Percentiles rank a stretch among this genome's conserved stretches.
phyloP scores from a whole-genome alignment of 1,140 invertebrate species.

The Diorhabda sublineata region DNA sequence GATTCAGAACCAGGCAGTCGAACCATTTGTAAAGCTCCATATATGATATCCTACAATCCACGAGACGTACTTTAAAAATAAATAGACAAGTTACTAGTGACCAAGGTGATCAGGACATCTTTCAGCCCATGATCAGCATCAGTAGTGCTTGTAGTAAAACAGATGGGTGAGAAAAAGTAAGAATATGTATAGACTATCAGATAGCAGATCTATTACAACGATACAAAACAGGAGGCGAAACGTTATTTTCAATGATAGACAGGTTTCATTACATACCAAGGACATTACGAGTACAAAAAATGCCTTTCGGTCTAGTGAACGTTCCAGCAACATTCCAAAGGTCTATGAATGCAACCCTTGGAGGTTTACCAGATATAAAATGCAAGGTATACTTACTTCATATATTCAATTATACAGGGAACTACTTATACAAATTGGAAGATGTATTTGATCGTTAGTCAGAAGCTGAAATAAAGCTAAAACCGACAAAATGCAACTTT shows the following conservation, averaged over 20 bases:
- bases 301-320: conserved; percentile 43
- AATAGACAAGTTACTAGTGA: background rate
- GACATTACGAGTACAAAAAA: conserved; percentile 40
- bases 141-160: background rate
- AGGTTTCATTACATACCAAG: conserved; percentile 38
- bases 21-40: background rate
- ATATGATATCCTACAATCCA: background rate
- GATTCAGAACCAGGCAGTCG: too few species aligned
- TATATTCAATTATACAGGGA: background rate
- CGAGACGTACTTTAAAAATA: background rate
- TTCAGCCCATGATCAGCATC: background rate
- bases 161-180: background rate
- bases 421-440: too few species aligned
- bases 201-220: background rate
- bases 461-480: too few species aligned
- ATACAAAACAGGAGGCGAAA: background rate
- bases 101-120: background rate
- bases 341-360: background rate
- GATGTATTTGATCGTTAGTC: too few species aligned
- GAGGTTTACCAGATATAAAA: background rate
- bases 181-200: background rate
- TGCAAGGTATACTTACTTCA: background rate
- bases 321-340: conserved; percentile 22
- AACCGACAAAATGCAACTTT: too few species aligned
- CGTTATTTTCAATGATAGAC: background rate